Conservation (phyloP, 2,113 vertebrate genomes). For the Tetrax tetrax region DNA sequence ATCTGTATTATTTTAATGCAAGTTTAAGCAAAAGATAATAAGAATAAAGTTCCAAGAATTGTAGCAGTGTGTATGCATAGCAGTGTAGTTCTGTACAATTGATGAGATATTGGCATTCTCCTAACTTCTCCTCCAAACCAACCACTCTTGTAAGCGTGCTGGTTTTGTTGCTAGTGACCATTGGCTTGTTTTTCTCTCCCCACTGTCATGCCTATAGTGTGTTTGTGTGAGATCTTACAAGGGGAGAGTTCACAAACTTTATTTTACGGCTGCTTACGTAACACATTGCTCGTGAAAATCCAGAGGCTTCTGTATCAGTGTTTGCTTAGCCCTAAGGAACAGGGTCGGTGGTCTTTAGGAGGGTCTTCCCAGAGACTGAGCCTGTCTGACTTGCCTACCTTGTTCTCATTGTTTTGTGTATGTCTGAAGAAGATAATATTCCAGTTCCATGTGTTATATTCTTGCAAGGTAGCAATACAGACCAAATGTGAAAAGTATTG, state of each 20-base stretch:
- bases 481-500: background rate
- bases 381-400: background rate
- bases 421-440: background rate
- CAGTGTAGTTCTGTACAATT: background rate
- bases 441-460: background rate
- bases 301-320: background rate
- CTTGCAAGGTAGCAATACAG: background rate
- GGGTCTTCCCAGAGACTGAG: background rate
- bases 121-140: background rate
- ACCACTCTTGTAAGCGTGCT: background rate
- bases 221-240: background rate
- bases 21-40: background rate
- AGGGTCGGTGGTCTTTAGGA: background rate
- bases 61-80: accelerated
- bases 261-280: background rate
- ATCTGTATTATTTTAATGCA: background rate
- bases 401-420: background rate
- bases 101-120: background rate
- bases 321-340: background rate
- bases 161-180: background rate
- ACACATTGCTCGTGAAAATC: background rate
- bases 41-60: background rate
- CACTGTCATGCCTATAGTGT: background rate
- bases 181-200: background rate
- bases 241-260: background rate